phyloP scores from a whole-genome alignment of 2,113 vertebrate species.

The Parus major region DNA sequence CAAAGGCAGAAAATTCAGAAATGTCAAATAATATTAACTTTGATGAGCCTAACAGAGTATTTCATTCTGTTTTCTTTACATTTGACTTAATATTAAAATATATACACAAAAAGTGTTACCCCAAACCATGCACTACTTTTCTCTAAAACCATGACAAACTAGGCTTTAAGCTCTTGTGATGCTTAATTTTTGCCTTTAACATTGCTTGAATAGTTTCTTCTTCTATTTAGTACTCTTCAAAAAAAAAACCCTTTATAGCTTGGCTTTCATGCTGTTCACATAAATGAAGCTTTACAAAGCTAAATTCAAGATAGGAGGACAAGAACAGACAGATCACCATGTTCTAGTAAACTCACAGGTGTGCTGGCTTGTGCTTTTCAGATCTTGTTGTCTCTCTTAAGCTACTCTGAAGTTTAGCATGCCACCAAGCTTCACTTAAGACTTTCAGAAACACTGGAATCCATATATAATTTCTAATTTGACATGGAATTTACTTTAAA shows the following conservation, averaged over 20 bases:
- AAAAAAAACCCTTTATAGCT: background rate
- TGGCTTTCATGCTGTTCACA: conserved; percentile 9
- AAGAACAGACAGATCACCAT: background rate
- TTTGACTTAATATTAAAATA: background rate
- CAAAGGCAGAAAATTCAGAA: background rate
- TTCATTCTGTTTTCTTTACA: background rate
- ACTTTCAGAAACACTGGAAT: background rate
- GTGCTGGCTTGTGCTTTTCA: background rate
- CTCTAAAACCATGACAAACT: background rate
- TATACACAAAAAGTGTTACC: background rate
- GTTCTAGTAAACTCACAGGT: background rate
- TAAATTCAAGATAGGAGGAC: conserved; percentile 6
- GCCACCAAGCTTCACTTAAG: background rate
- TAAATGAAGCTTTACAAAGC: conserved; percentile 3
- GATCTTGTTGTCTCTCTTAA: background rate
- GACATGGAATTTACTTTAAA: conserved; percentile 39
- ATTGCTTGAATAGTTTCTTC: background rate
- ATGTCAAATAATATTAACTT: background rate
- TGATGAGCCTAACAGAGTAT: background rate
- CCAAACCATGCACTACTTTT: background rate
- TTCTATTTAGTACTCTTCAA: background rate
- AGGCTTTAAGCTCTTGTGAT: background rate
- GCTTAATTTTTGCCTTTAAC: background rate
- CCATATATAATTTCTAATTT: background rate
- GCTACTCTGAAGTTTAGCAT: background rate